Percentiles rank a stretch among this genome's conserved stretches.
phyloP scores from a whole-genome alignment of 2,888 invertebrate genomes.

The Nowickia ferox region DNA sequence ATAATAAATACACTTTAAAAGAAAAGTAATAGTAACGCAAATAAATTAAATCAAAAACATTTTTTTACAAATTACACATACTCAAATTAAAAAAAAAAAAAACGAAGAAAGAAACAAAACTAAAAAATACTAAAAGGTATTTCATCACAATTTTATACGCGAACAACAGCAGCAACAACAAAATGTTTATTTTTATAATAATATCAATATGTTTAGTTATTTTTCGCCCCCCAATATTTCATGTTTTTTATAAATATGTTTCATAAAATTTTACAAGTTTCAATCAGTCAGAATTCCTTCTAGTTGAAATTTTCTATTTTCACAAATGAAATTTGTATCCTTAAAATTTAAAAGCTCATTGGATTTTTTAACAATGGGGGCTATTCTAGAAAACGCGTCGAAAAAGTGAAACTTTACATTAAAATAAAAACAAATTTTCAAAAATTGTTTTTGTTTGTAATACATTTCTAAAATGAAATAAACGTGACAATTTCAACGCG shows the following conservation, averaged over 20 bases:
- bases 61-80: constrained; percentile 65
- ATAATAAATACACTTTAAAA: constrained; percentile 46
- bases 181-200: constrained; percentile 43
- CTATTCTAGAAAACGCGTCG: too few species aligned
- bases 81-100: constrained; percentile 36
- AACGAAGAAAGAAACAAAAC: constrained; percentile 5
- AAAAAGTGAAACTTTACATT: too few species aligned
- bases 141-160: constrained; percentile 42
- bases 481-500: too few species aligned
- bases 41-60: constrained; percentile 28
- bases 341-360: too few species aligned
- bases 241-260: constrained; percentile 11
- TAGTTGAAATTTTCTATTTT: neutral
- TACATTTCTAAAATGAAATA: too few species aligned
- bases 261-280: neutral
- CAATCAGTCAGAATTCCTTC: neutral
- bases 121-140: constrained; percentile 40
- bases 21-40: constrained; percentile 37
- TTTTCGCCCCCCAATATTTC: neutral
- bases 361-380: too few species aligned
- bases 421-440: too few species aligned
- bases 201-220: constrained; percentile 4
- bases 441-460: too few species aligned
- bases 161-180: constrained; percentile 30
- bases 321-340: too few species aligned